phyloP scores from a whole-genome alignment of 2,888 invertebrate species.

The Apeira syringaria region DNA sequence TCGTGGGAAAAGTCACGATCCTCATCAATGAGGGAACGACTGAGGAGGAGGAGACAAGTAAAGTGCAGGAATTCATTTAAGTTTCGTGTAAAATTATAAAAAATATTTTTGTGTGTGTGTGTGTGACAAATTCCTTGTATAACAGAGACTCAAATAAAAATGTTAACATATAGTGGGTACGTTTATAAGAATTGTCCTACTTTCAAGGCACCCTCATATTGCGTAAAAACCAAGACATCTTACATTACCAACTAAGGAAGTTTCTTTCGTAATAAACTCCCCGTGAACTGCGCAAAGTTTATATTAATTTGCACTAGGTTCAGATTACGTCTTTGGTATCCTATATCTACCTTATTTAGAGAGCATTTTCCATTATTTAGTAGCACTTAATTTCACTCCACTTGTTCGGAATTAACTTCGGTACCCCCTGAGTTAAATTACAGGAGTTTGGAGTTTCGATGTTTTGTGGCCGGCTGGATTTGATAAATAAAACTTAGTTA shows the following conservation, averaged over 20 bases:
- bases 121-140: too few species aligned
- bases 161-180: background rate
- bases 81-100: too few species aligned
- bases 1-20: too few species aligned
- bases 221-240: slow-evolving; percentile 15
- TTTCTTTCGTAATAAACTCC: slow-evolving; percentile 27
- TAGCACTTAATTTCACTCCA: slow-evolving; percentile 36
- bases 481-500: slow-evolving; percentile 36
- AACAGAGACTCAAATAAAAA: background rate
- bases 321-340: slow-evolving; percentile 29
- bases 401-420: slow-evolving; percentile 36
- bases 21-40: too few species aligned
- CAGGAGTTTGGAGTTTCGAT: slow-evolving; percentile 32
- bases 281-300: slow-evolving; percentile 25
- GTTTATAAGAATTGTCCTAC: background rate
- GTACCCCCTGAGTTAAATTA: slow-evolving; percentile 35
- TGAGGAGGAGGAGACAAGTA: too few species aligned
- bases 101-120: too few species aligned
- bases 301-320: slow-evolving; percentile 28
- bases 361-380: slow-evolving; percentile 35
- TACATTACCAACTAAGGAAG: slow-evolving; percentile 20
- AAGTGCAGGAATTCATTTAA: too few species aligned
- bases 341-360: slow-evolving; percentile 33
- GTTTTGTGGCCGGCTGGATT: slow-evolving; percentile 27
- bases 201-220: slow-evolving; percentile 4